These are phyloP conservation scores for Actinostola sp. DNA, from an alignment of 92 coral and sea anemone species.

Conservation along the genomic window DNA sequence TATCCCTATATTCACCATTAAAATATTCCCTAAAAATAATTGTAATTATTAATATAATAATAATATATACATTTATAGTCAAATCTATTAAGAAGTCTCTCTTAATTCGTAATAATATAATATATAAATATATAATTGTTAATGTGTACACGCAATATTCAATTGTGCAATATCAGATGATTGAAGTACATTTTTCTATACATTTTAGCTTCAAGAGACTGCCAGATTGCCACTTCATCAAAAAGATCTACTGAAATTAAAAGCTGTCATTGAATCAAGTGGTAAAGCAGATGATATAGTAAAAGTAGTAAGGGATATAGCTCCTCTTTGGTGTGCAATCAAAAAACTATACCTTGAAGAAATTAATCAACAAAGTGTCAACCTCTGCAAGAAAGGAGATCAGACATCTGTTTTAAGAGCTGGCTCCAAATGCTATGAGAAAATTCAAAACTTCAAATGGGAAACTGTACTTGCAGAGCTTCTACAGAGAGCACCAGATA, in stretches of 20 bases:
- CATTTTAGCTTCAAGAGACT: background rate
- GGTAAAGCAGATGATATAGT: background rate
- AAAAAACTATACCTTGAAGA: slow-evolving; percentile 23
- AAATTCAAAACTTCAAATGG: slow-evolving; percentile 7
- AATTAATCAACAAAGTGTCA: slow-evolving; percentile 18
- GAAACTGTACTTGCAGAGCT: background rate
- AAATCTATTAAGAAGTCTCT: too few relatives aligned
- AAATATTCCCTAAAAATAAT: too few relatives aligned
- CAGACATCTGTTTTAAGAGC: slow-evolving; percentile 37
- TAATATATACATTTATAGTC: too few relatives aligned
- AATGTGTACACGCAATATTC: background rate
- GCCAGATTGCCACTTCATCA: background rate
- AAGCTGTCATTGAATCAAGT: background rate
- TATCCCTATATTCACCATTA: too few relatives aligned
- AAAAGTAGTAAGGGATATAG: background rate
- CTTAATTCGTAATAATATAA: too few relatives aligned
- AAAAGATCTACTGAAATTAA: background rate
- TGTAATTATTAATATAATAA: too few relatives aligned
- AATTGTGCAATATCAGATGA: background rate
- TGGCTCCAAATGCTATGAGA: slow-evolving; percentile 18
- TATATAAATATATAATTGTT: background rate
- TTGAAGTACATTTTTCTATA: background rate
- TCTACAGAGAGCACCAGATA: background rate
- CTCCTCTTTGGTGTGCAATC: slow-evolving; percentile 7
- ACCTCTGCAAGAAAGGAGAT: slow-evolving; percentile 26